These are phyloP conservation scores for Sinonovacula constricta DNA, from an alignment of 1,140 invertebrate genomes.

Conservation along the genomic window DNA sequence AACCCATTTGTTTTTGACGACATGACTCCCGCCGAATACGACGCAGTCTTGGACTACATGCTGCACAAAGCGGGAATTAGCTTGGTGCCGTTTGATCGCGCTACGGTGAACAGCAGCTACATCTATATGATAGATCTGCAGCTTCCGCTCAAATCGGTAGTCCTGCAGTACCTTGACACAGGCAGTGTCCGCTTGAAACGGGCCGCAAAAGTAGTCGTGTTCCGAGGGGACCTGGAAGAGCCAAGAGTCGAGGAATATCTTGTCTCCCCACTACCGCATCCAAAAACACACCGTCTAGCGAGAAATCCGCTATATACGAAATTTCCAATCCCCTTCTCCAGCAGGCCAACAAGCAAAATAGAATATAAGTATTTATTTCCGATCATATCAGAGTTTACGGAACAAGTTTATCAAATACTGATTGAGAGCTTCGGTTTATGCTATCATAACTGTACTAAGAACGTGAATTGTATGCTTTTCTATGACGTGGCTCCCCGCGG, in stretches of 20 bases:
- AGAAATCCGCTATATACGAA: slow-evolving; percentile 65
- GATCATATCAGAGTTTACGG: slow-evolving; percentile 56
- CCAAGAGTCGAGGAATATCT: slow-evolving; percentile 73
- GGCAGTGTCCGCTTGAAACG: slow-evolving; percentile 61
- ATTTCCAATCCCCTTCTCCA: slow-evolving; percentile 67
- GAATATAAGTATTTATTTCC: slow-evolving; percentile 63
- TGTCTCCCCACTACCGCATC: slow-evolving; percentile 68
- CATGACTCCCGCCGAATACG: slow-evolving; percentile 67
- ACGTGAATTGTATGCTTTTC: slow-evolving; percentile 64
- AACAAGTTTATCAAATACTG: slow-evolving; percentile 61
- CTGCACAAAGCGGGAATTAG: slow-evolving; percentile 56
- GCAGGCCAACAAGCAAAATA: slow-evolving; percentile 64
- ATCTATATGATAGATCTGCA: slow-evolving; percentile 73
- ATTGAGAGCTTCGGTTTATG: slow-evolving; percentile 67
- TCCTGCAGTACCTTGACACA: slow-evolving; percentile 64
- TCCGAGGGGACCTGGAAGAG: slow-evolving; percentile 65
- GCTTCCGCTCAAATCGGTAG: slow-evolving; percentile 69
- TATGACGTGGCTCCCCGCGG: slow-evolving; percentile 67
- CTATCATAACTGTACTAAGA: slow-evolving; percentile 69
- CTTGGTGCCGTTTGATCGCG: slow-evolving; percentile 59
- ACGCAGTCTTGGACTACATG: slow-evolving; percentile 65
- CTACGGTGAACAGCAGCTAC: slow-evolving; percentile 66
- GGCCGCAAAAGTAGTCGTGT: slow-evolving; percentile 69
- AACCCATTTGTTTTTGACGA: slow-evolving; percentile 69
- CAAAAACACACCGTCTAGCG: slow-evolving; percentile 57